phyloP scores from a whole-genome alignment of 2,113 vertebrate species.

The Nymphicus hollandicus region DNA sequence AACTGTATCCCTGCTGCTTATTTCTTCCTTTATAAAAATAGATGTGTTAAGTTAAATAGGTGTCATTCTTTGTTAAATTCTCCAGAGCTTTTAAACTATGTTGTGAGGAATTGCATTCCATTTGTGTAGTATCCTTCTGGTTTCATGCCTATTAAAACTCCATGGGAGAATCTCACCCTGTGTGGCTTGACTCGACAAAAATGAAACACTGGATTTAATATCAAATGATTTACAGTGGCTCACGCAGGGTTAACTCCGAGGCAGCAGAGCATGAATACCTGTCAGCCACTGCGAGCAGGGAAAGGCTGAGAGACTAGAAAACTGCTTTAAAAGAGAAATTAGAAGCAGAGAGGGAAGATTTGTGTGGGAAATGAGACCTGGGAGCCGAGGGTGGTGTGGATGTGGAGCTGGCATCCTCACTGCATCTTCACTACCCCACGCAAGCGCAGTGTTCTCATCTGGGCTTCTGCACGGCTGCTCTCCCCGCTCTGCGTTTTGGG shows the following conservation, averaged over 20 bases:
- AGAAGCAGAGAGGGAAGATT: background rate
- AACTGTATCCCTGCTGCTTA: background rate
- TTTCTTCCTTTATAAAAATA: slow-evolving; percentile 19
- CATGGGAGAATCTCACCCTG: background rate
- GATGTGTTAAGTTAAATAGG: background rate
- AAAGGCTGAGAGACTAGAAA: background rate
- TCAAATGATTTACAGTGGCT: slow-evolving; percentile 37
- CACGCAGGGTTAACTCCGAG: slow-evolving; percentile 45
- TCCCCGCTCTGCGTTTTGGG: background rate
- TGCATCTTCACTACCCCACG: rapidly evolving
- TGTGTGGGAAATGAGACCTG: background rate
- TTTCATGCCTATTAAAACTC: slow-evolving; percentile 14
- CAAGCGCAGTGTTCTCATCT: rapidly evolving
- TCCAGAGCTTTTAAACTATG: background rate
- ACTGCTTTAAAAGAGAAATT: slow-evolving; percentile 30
- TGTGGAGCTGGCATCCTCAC: rapidly evolving
- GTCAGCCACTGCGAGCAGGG: background rate
- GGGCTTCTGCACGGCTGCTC: background rate
- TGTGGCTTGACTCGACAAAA: background rate
- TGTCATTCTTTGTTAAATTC: slow-evolving; percentile 24
- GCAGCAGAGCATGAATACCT: slow-evolving; percentile 51
- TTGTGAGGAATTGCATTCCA: background rate
- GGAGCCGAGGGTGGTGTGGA: background rate
- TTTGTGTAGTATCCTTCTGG: background rate
- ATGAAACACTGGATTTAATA: slow-evolving; percentile 40